A percentile compares a stretch with the other conserved stretches of the same genome.
Evolutionary conservation across 2,797 vertebrate genomes (phyloP).

Genomic region (Bufotes viridis): DNA sequence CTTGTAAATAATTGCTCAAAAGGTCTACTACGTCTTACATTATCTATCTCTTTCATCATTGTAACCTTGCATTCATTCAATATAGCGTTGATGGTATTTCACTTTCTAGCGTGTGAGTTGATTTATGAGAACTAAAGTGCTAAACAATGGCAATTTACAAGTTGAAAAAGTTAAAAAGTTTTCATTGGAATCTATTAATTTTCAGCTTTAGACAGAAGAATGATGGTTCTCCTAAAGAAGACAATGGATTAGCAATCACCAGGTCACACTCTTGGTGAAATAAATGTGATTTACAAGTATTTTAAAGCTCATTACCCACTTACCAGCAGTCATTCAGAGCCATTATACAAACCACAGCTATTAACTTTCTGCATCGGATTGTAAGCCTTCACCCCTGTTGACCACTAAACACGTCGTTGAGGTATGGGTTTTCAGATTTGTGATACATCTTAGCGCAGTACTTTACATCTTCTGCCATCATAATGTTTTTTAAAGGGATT

Average conservation of each 20-base stretch:
- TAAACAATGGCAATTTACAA: not conserved
- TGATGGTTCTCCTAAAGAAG: not conserved
- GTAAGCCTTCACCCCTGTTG: slow-evolving; percentile 43
- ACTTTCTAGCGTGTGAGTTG: not conserved
- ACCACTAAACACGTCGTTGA: slow-evolving; percentile 31
- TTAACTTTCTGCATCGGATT: slow-evolving; percentile 19
- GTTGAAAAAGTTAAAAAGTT: not conserved
- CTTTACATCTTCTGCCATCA: not conserved
- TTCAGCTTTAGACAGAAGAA: not conserved
- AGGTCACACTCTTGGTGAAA: not conserved
- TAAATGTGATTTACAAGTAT: slow-evolving; percentile 46
- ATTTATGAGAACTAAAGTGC: not conserved
- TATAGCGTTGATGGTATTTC: not conserved
- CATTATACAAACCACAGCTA: slow-evolving; percentile 24
- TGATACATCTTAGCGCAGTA: not conserved
- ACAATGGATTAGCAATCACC: slow-evolving; percentile 3
- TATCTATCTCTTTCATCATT: not conserved
- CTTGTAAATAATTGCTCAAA: not conserved
- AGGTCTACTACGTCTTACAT: not conserved
- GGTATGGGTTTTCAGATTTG: not conserved
- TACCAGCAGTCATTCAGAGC: slow-evolving; percentile 8
- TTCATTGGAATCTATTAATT: not conserved
- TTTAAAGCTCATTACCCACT: slow-evolving; percentile 36
- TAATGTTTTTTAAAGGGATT: not conserved
- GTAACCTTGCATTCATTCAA: not conserved